These are phyloP conservation scores for Xiphophorus birchmanni DNA, from an alignment of 2,797 vertebrate genomes.

Conservation along the genomic window DNA sequence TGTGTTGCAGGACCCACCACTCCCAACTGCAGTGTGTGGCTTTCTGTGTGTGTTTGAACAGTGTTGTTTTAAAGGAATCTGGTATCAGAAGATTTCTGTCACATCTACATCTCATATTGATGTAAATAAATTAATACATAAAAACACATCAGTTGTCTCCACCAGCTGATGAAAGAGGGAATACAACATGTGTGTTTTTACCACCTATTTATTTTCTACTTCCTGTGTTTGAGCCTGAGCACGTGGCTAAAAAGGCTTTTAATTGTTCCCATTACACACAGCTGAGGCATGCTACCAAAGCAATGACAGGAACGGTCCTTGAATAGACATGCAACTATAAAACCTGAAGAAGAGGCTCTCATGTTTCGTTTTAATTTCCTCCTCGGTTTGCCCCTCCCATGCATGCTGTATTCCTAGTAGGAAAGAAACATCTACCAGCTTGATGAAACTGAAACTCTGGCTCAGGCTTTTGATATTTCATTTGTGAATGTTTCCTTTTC, in stretches of 20 bases:
- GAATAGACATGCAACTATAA: slow-evolving; percentile 47
- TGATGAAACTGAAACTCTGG: slow-evolving; percentile 58
- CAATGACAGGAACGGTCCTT: slow-evolving; percentile 72
- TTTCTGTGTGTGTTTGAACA: slow-evolving; percentile 11
- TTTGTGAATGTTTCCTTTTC: slow-evolving; percentile 54
- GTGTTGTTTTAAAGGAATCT: not conserved
- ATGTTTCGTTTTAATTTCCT: slow-evolving; percentile 38
- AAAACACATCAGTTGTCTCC: slow-evolving; percentile 4
- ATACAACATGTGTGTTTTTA: slow-evolving; percentile 46
- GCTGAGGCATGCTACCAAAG: slow-evolving; percentile 65
- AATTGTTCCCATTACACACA: slow-evolving; percentile 82
- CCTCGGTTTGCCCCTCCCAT: slow-evolving; percentile 13
- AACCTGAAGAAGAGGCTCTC: slow-evolving; percentile 34
- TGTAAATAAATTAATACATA: not conserved
- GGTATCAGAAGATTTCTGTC: slow-evolving; percentile 8
- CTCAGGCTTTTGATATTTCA: slow-evolving; percentile 69
- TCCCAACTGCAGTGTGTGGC: slow-evolving; percentile 38
- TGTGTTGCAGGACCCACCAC: slow-evolving; percentile 32
- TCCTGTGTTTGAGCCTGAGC: slow-evolving; percentile 50
- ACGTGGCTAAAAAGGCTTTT: slow-evolving; percentile 69
- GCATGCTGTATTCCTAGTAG: slow-evolving; percentile 40
- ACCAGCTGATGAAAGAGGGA: slow-evolving; percentile 20
- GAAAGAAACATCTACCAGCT: slow-evolving; percentile 35
- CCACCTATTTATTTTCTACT: slow-evolving; percentile 57
- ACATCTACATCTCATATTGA: not conserved